Conservation (phyloP, 2,113 vertebrate genomes). For the Tragelaphus scriptus region DNA sequence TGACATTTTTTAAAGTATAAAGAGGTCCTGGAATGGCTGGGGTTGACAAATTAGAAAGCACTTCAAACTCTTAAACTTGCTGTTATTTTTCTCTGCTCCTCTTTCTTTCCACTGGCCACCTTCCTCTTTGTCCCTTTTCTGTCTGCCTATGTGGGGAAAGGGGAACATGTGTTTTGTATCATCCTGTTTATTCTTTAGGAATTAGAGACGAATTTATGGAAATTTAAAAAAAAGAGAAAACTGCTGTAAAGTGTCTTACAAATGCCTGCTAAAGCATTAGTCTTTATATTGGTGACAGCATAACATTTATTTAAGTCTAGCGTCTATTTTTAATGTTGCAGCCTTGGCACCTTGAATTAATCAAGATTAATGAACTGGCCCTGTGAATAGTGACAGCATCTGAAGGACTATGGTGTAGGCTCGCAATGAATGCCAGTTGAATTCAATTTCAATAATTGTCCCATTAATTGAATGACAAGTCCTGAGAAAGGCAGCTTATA, state of each 20-base stretch:
- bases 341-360: constrained; percentile 12
- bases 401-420: not conserved
- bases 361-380: constrained; percentile 43
- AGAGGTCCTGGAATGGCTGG: not conserved
- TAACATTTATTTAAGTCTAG: not conserved
- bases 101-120: not conserved
- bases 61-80: not conserved
- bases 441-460: not conserved
- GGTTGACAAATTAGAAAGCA: not conserved
- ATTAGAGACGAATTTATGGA: not conserved
- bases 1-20: not conserved
- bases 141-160: not conserved
- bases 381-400: not conserved
- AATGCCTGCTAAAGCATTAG: not conserved
- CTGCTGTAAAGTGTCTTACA: not conserved
- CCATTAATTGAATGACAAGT: not conserved
- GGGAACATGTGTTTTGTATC: not conserved
- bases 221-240: not conserved
- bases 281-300: not conserved
- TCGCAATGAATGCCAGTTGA: not conserved
- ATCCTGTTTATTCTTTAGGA: not conserved
- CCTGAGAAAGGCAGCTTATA: not conserved
- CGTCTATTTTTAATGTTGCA: not conserved
- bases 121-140: not conserved
- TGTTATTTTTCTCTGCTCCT: not conserved